phyloP scores from a whole-genome alignment of 2,888 invertebrate genomes.

The Byasa hedistus region DNA sequence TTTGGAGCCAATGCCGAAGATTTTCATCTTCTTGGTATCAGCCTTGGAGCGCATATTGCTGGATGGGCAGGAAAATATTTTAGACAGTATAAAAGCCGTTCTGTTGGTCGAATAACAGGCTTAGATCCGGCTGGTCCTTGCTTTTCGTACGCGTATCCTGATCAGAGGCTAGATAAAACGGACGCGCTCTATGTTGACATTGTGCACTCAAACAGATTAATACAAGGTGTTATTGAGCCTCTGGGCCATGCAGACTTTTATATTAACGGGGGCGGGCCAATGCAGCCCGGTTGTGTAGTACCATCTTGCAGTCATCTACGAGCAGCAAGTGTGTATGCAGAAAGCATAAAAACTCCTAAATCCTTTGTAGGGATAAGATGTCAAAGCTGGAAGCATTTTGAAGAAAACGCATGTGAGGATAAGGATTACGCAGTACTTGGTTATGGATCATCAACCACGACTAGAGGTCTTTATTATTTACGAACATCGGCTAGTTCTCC shows the following conservation, averaged over 20 bases:
- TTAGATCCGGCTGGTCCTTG: slow-evolving; percentile 76
- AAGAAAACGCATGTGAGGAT: slow-evolving; percentile 57
- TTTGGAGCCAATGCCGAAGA: slow-evolving; percentile 68
- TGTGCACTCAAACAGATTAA: slow-evolving; percentile 61
- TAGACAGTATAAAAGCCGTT: slow-evolving; percentile 58
- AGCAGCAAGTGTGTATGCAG: slow-evolving; percentile 67
- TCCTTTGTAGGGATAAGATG: slow-evolving; percentile 65
- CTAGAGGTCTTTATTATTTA: slow-evolving; percentile 70
- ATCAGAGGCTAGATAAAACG: slow-evolving; percentile 65
- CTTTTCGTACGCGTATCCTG: slow-evolving; percentile 65
- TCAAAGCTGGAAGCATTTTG: slow-evolving; percentile 65
- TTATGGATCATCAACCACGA: slow-evolving; percentile 65
- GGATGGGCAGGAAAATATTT: slow-evolving; percentile 76
- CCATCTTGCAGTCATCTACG: slow-evolving; percentile 73
- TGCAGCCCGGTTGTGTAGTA: slow-evolving; percentile 84
- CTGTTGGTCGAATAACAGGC: slow-evolving; percentile 70
- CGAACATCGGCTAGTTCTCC: slow-evolving; percentile 61
- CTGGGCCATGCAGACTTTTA: slow-evolving; percentile 87
- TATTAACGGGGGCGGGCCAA: slow-evolving; percentile 84
- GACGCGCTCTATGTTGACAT: slow-evolving; percentile 73
- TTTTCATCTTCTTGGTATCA: slow-evolving; percentile 79
- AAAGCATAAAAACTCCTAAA: slow-evolving; percentile 65
- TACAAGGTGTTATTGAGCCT: slow-evolving; percentile 74
- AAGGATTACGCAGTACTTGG: slow-evolving; percentile 63
- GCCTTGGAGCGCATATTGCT: slow-evolving; percentile 80